These are phyloP conservation scores for Aphrocallistes beatrix DNA, from an alignment of 37 sponge, comb jelly and placozoan genomes.

Conservation along the genomic window DNA sequence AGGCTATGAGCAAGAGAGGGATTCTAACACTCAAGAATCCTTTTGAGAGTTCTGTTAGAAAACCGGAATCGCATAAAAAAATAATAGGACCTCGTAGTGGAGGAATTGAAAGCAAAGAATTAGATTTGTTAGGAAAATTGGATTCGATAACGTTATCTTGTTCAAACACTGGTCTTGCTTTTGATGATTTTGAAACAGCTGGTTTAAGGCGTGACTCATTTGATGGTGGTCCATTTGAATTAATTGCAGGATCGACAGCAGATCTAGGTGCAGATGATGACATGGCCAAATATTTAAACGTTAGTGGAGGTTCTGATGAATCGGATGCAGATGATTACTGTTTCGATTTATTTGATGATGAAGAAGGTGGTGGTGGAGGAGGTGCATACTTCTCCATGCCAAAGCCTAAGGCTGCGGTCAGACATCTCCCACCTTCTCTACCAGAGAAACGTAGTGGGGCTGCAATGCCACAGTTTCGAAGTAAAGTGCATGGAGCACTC, in stretches of 20 bases:
- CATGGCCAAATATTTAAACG: too few relatives aligned
- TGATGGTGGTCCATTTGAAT: neutral
- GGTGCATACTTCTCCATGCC: neutral
- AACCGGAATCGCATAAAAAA: neutral
- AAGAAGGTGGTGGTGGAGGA: neutral
- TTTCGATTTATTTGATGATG: neutral
- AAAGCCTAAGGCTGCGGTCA: neutral
- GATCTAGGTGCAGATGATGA: neutral
- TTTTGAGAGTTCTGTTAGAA: slow-evolving; percentile 34
- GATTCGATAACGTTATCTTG: too few relatives aligned
- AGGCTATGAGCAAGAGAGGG: slow-evolving; percentile 80
- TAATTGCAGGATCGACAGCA: neutral
- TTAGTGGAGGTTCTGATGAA: too few relatives aligned
- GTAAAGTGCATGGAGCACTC: too few relatives aligned
- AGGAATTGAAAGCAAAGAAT: neutral
- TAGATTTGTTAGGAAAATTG: neutral
- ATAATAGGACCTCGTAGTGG: too few relatives aligned
- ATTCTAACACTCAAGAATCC: slow-evolving; percentile 80
- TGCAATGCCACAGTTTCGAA: neutral
- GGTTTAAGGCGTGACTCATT: too few relatives aligned
- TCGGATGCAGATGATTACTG: neutral
- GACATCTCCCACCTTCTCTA: neutral
- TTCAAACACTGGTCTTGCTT: too few relatives aligned
- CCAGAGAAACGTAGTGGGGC: neutral
- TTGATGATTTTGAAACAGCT: too few relatives aligned